A percentile compares a stretch with the other conserved stretches of the same genome.
These are phyloP conservation scores for Eurytoma californica DNA, from an alignment of 2,888 invertebrate genomes.

Conservation along the genomic window DNA sequence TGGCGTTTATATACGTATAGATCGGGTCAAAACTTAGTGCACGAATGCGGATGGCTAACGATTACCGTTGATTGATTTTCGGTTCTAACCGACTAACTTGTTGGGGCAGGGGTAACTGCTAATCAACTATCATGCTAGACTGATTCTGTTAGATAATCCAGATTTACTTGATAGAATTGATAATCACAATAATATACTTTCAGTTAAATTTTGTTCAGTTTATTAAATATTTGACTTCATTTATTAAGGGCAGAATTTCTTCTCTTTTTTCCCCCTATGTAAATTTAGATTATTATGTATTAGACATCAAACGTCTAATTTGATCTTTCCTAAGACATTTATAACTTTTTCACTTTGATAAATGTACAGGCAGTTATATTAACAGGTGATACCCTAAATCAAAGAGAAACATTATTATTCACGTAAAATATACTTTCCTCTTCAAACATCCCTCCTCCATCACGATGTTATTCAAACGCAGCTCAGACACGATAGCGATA, in stretches of 20 bases:
- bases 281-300: no score
- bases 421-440: no score
- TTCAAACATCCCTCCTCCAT: no score
- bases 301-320: no score
- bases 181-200: neutral
- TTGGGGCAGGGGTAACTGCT: conserved; percentile 26
- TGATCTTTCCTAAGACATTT: no score
- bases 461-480: no score
- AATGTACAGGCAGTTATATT: no score
- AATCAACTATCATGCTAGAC: conserved; percentile 23
- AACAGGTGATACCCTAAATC: no score
- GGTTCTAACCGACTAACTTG: conserved; percentile 20
- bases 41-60: conserved; percentile 13
- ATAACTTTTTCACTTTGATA: no score
- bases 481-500: no score
- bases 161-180: conserved; percentile 2
- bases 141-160: neutral
- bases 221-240: neutral
- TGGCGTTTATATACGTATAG: neutral
- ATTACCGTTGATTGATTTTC: conserved; percentile 40
- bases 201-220: neutral
- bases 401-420: no score
- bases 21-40: neutral
- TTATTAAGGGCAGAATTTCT: neutral
- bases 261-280: no score